A percentile compares a stretch with the other conserved stretches of the same genome.
These are phyloP conservation scores for Cerastis rubricosa DNA, from an alignment of 2,888 invertebrate species.

Conservation along the genomic window DNA sequence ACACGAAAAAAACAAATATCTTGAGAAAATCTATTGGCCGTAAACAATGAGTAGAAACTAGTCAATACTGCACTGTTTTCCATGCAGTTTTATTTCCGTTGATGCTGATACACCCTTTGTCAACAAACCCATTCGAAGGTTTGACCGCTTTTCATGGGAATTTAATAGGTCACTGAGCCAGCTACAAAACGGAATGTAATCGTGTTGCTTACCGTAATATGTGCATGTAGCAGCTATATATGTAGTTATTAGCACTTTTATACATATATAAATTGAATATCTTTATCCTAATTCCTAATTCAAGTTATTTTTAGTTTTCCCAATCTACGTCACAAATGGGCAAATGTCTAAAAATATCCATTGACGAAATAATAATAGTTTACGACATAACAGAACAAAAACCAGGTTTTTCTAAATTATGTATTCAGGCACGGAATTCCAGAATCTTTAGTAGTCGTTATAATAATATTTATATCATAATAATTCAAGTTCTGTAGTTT, in stretches of 20 bases:
- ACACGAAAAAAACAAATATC: not conserved
- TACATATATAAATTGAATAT: no score
- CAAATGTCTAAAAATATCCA: not conserved
- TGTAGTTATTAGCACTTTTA: no score
- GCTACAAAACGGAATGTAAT: not conserved
- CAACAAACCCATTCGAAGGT: conserved; percentile 7
- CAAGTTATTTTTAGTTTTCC: not conserved
- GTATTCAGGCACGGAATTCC: not conserved
- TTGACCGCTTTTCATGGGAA: conserved; percentile 10
- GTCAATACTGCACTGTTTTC: conserved; percentile 13
- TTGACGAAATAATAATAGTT: not conserved
- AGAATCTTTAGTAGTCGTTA: not conserved
- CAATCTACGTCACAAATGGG: not conserved
- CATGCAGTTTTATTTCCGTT: conserved; percentile 20
- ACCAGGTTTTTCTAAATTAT: conserved; percentile 2
- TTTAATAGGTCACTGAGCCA: conserved; percentile 9
- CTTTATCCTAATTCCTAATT: no score
- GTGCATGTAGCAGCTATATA: no score
- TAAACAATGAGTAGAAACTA: conserved; percentile 1
- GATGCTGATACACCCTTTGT: conserved; percentile 25
- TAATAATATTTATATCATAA: not conserved
- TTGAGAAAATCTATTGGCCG: not conserved
- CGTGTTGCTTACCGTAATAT: not conserved
- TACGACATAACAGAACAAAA: not conserved
- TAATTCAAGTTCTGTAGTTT: conserved; percentile 8